Conservation (phyloP, 2,113 vertebrate species). For the Pachyramphus minor region DNA sequence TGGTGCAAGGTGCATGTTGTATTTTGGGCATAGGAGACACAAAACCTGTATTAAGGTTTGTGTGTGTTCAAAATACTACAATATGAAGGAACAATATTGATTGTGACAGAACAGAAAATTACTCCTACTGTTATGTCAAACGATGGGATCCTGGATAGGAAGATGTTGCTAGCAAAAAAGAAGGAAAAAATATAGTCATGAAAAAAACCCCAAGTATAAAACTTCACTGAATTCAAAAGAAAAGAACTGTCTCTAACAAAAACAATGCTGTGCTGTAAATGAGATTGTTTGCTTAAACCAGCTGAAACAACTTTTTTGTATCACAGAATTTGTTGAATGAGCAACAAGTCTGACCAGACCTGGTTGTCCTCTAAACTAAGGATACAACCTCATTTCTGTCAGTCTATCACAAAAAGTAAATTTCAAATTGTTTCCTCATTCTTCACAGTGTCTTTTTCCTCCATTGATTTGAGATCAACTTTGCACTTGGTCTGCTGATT, state of each 20-base stretch:
- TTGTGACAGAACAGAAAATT: background rate
- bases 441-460: constrained; percentile 7
- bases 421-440: constrained; percentile 7
- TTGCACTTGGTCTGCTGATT: background rate
- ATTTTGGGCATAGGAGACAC: background rate
- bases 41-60: background rate
- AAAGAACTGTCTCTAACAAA: background rate
- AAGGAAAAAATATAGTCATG: background rate
- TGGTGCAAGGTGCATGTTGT: background rate
- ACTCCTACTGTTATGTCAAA: background rate
- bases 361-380: background rate
- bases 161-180: background rate
- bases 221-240: background rate
- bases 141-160: background rate
- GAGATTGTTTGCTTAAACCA: background rate
- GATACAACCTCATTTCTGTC: background rate
- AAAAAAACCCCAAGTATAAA: background rate
- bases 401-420: background rate
- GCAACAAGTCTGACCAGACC: background rate
- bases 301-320: background rate
- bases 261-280: background rate
- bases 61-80: background rate
- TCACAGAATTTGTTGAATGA: background rate
- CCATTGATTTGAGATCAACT: constrained; percentile 23
- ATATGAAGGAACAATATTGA: background rate